These are phyloP conservation scores for Micrasema longulum DNA, from an alignment of 1,140 invertebrate genomes.

Conservation along the genomic window DNA sequence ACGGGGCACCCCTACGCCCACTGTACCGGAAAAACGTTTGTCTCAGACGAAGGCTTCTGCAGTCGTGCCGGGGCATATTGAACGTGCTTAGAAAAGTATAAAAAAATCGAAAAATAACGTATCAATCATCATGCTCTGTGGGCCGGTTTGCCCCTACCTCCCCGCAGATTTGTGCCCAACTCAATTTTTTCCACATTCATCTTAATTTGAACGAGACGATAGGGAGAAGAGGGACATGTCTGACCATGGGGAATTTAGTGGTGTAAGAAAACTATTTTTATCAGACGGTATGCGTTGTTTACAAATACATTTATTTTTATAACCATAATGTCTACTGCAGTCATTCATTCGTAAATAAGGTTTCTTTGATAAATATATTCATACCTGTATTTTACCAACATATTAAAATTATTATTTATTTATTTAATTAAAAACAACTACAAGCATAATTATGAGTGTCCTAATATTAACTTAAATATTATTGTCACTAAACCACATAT, in stretches of 20 bases:
- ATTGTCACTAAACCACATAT: no score
- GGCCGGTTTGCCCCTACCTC: constrained; percentile 12
- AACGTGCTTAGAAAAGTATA: constrained; percentile 26
- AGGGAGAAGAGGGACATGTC: constrained; percentile 2
- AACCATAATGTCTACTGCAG: no score
- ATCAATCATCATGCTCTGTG: constrained; percentile 43
- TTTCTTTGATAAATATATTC: no score
- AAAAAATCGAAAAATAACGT: constrained; percentile 31
- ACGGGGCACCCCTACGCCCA: constrained; percentile 19
- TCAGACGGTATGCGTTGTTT: no score
- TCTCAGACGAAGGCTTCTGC: constrained; percentile 39
- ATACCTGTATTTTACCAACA: no score
- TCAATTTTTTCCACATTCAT: constrained; percentile 44
- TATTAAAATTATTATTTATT: no score
- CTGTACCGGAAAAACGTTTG: constrained; percentile 44
- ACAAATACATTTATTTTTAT: no score
- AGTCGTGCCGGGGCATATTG: constrained; percentile 21
- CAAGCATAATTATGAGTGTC: no score
- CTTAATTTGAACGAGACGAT: constrained; percentile 36
- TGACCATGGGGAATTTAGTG: neutral
- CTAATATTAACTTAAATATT: no score
- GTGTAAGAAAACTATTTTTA: no score
- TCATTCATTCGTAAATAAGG: no score
- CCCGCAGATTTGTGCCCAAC: constrained; percentile 33
- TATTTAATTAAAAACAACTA: no score